Percentiles rank a stretch among this genome's conserved stretches.
Conservation (phyloP, 1,140 invertebrate species). For the Drosophila mayri region DNA sequence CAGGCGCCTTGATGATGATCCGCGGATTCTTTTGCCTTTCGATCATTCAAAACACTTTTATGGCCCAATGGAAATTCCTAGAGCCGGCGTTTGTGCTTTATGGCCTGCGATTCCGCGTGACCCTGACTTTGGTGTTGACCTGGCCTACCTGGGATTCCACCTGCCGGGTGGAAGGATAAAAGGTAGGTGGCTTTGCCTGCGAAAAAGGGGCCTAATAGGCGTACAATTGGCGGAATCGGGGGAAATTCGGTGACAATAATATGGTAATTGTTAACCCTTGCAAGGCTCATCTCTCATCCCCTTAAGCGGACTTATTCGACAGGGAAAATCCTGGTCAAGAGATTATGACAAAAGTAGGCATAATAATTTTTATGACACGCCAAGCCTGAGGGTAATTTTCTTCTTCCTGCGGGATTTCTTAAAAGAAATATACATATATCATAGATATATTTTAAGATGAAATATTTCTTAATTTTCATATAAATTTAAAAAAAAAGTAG, state of each 20-base stretch:
- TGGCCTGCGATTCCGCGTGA: slow-evolving; percentile 19
- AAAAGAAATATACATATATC: not conserved
- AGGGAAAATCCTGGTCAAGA: slow-evolving; percentile 7
- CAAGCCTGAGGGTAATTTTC: not conserved
- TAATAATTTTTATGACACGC: slow-evolving; percentile 29
- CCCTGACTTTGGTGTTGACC: slow-evolving; percentile 53
- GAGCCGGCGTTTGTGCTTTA: slow-evolving; percentile 37
- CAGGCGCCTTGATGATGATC: slow-evolving; percentile 53
- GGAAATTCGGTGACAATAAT: no score
- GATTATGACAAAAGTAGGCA: slow-evolving; percentile 1
- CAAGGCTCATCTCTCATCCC: not conserved
- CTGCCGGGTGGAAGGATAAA: slow-evolving; percentile 24
- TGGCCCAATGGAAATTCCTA: slow-evolving; percentile 64
- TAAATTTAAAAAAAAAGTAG: not conserved
- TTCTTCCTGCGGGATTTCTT: not conserved
- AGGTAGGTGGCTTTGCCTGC: slow-evolving; percentile 21
- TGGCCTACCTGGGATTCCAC: slow-evolving; percentile 32
- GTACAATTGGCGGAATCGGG: slow-evolving; percentile 40
- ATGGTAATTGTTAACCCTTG: slow-evolving; percentile 10
- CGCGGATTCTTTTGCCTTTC: slow-evolving; percentile 5
- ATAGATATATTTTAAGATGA: no score
- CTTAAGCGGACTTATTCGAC: slow-evolving; percentile 3
- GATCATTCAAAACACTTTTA: slow-evolving; percentile 75
- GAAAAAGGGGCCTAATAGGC: slow-evolving; percentile 8
- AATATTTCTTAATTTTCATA: no score